These are phyloP conservation scores for Drepana falcataria DNA, from an alignment of 2,888 invertebrate genomes.

Conservation along the genomic window DNA sequence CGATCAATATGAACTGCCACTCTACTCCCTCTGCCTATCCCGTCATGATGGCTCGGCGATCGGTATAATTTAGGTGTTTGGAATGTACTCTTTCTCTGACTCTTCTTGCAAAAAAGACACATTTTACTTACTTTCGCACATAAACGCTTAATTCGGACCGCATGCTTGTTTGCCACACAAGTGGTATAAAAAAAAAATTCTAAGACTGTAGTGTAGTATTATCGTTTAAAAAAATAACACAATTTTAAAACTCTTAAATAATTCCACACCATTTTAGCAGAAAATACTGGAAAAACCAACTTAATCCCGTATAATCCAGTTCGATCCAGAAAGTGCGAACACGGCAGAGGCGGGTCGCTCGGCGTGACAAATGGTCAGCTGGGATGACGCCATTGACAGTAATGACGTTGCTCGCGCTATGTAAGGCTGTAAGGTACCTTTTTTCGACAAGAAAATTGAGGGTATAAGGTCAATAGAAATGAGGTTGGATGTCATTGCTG, in stretches of 20 bases:
- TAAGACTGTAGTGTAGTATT: no score
- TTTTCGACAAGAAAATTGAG: not conserved
- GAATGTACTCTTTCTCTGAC: no score
- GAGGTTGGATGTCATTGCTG: not conserved
- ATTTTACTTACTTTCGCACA: no score
- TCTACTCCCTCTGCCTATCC: no score
- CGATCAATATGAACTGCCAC: no score
- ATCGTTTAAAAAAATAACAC: not conserved
- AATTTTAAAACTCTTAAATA: no score
- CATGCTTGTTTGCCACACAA: no score
- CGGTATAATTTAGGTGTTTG: no score
- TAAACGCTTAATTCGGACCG: no score
- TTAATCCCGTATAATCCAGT: slow-evolving; percentile 25
- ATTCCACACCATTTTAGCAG: not conserved
- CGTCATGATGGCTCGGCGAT: no score
- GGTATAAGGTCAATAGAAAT: not conserved
- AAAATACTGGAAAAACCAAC: slow-evolving; percentile 13
- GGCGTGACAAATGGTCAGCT: slow-evolving; percentile 51
- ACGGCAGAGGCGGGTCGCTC: slow-evolving; percentile 40
- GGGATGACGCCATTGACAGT: slow-evolving; percentile 52
- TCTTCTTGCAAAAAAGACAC: no score
- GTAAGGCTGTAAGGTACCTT: not conserved
- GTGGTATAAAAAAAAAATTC: no score
- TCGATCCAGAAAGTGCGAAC: slow-evolving; percentile 32
- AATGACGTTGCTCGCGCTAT: slow-evolving; percentile 26